These are phyloP conservation scores for Pelvicachromis taeniatus DNA, from an alignment of 2,113 vertebrate genomes.

Conservation along the genomic window DNA sequence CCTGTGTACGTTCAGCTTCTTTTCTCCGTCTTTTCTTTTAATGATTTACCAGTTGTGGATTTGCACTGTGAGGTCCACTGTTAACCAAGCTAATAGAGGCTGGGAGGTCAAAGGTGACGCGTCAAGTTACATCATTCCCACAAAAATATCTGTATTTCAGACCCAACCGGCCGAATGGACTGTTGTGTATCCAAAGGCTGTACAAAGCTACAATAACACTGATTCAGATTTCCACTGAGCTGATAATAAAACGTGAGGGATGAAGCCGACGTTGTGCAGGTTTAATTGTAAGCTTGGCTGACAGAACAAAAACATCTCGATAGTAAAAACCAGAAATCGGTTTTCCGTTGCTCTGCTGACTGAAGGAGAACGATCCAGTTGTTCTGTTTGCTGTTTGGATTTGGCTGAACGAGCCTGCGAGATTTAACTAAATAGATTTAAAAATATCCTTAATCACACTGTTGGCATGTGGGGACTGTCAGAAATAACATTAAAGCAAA, in stretches of 20 bases:
- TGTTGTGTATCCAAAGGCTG: neutral
- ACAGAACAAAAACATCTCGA: neutral
- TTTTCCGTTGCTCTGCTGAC: neutral
- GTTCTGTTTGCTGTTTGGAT: neutral
- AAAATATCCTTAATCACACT: conserved; percentile 32
- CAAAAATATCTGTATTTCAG: neutral
- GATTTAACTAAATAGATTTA: conserved; percentile 6
- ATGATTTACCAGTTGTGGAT: neutral
- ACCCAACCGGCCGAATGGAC: neutral
- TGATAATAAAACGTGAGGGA: neutral
- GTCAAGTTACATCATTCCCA: neutral
- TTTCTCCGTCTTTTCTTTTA: neutral
- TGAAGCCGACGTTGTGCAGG: neutral
- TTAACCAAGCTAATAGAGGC: neutral
- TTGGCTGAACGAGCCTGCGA: neutral
- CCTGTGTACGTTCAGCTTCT: neutral
- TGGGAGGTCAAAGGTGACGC: neutral
- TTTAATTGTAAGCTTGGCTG: neutral
- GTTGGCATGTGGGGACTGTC: neutral
- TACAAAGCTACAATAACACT: neutral
- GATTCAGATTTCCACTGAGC: neutral
- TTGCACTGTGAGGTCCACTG: neutral
- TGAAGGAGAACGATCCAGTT: neutral
- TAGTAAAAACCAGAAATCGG: neutral
- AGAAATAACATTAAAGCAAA: conserved; percentile 23